phyloP scores from a whole-genome alignment of 1,140 invertebrate species.

The Listronotus oregonensis region DNA sequence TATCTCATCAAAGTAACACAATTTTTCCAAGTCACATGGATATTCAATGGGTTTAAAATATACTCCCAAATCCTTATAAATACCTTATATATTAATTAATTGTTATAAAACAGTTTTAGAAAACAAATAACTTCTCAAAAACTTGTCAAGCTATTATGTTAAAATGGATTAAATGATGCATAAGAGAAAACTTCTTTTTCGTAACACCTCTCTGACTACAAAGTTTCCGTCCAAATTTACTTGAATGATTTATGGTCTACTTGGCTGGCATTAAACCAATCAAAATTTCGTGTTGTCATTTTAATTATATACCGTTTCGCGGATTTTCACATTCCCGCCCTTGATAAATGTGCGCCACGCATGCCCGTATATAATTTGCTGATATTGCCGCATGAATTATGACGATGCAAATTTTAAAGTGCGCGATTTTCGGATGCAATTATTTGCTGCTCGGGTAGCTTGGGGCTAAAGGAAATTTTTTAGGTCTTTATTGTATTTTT shows the following conservation, averaged over 20 bases:
- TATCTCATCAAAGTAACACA: too few relatives aligned
- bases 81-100: too few relatives aligned
- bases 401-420: slow-evolving; percentile 43
- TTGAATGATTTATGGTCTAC: slow-evolving; percentile 28
- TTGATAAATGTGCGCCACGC: slow-evolving; percentile 41
- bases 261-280: slow-evolving; percentile 33
- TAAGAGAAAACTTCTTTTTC: slow-evolving; percentile 19
- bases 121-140: too few relatives aligned
- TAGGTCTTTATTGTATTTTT: too few relatives aligned
- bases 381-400: slow-evolving; percentile 29
- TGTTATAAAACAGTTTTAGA: too few relatives aligned
- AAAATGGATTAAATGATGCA: slow-evolving; percentile 9
- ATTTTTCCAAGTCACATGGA: too few relatives aligned
- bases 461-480: too few relatives aligned
- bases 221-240: slow-evolving; percentile 33
- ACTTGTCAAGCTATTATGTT: too few relatives aligned
- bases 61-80: too few relatives aligned
- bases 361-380: slow-evolving; percentile 42
- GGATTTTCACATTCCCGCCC: slow-evolving; percentile 25
- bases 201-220: slow-evolving; percentile 25
- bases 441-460: neutral
- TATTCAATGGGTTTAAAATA: too few relatives aligned
- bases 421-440: slow-evolving; percentile 39
- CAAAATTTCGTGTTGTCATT: slow-evolving; percentile 39
- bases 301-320: slow-evolving; percentile 37